phyloP scores from a whole-genome alignment of 2,113 vertebrate species.

The Bubo scandiacus region DNA sequence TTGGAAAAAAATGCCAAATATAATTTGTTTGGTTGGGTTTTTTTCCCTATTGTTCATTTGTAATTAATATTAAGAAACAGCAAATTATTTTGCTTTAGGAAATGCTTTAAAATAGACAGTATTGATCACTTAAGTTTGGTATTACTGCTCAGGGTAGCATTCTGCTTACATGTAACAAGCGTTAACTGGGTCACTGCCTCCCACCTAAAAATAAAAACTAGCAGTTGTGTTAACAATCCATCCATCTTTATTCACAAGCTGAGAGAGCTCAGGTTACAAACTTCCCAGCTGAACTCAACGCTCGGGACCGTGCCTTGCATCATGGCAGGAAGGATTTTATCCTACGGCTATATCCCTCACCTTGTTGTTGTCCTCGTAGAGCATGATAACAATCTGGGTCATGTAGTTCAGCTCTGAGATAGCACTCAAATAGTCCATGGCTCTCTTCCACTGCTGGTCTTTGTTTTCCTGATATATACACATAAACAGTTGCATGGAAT shows the following conservation, averaged over 20 bases:
- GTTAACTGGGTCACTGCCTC: background rate
- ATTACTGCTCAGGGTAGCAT: background rate
- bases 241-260: background rate
- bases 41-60: background rate
- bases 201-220: background rate
- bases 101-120: background rate
- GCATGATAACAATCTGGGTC: slow-evolving; percentile 99
- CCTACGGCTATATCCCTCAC: slow-evolving; percentile 70
- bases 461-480: slow-evolving; percentile 84
- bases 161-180: background rate
- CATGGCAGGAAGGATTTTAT: background rate
- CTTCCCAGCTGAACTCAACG: background rate
- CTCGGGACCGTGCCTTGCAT: background rate
- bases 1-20: background rate
- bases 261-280: background rate
- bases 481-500: background rate
- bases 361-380: slow-evolving; percentile 98
- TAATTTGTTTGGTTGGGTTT: background rate
- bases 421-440: slow-evolving; percentile 96
- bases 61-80: background rate
- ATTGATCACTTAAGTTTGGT: background rate
- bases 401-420: slow-evolving; percentile 99
- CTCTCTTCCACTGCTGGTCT: slow-evolving; percentile 96
- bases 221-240: background rate
- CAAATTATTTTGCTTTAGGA: background rate